Conservation (phyloP, 2,888 invertebrate species). For the Dexiosoma caninum region DNA sequence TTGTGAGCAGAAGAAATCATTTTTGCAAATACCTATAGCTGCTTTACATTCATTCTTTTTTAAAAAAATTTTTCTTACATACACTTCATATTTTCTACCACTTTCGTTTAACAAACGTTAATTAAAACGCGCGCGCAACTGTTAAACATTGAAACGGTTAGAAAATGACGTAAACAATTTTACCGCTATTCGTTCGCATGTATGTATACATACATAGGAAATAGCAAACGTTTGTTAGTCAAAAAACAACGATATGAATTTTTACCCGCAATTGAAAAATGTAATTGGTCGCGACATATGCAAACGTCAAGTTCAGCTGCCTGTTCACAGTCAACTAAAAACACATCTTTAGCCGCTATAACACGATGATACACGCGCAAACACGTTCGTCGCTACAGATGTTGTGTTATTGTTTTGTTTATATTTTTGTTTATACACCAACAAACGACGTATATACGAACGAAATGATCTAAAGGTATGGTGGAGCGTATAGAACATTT, state of each 20-base stretch:
- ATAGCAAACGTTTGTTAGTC: conserved; percentile 28
- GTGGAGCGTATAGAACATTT: conserved; percentile 32
- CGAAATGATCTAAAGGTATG: conserved; percentile 45
- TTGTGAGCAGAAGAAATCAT: no score
- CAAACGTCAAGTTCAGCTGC: conserved; percentile 75
- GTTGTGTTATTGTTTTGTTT: conserved; percentile 49
- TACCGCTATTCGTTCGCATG: conserved; percentile 44
- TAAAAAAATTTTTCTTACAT: no score
- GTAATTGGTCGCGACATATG: conserved; percentile 61
- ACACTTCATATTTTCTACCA: no score
- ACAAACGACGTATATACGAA: not conserved
- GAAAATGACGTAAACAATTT: conserved; percentile 1
- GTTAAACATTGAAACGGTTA: not conserved
- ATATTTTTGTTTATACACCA: conserved; percentile 43
- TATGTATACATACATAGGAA: no score
- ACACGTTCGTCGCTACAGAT: conserved; percentile 40
- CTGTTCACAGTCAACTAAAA: conserved; percentile 76
- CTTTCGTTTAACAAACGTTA: conserved; percentile 22
- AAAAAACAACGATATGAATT: not conserved
- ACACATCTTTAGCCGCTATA: conserved; percentile 55
- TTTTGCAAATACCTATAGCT: no score
- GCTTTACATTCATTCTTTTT: no score
- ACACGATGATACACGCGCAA: conserved; percentile 58
- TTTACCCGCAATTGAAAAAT: conserved; percentile 37
- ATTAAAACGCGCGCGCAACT: conserved; percentile 54